Base-by-base conservation (phyloP, 2,113 vertebrate genomes). In the Mesoclemmys tuberculata region DNA sequence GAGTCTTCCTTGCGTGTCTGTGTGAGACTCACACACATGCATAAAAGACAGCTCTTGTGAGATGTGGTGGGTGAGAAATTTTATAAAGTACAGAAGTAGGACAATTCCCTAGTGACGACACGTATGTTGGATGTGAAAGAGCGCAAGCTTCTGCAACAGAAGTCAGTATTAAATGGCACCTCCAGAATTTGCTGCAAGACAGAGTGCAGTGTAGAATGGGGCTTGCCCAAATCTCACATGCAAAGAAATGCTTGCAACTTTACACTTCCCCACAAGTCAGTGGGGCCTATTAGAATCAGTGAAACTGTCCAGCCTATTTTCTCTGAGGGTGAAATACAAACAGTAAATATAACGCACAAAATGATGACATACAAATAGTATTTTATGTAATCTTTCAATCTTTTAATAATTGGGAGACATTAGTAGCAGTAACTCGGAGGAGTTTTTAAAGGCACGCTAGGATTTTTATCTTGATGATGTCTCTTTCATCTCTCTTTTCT, bases 371-470 rank as follows among this genome's bases (percentile, higher is more conserved):
- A 92, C 85, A 91, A 90, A 93, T 51, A 38, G 95, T 96, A 96
- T 97, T 97, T 96, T 97, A 96, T 96, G 86, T 89, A 89, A 92
- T 97, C 90, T 79, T 87, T 96, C 90, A 94, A 88, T 46, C 46
- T 96, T 92, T 94, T 92, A 96, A 96, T 96, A 96, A 93, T 88
- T 87, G 95, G 85, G 93, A 96, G 95, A 89, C 94, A 94, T 97
- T 85, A 84, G 94, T 95, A 92, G 94, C 94, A 35, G 29, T 96
- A 94, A 97, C 95, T 96, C 93, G 94, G 94, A 87, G 95, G 89
- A 94, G 94, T 85, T 90, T 85, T 84, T 41, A 90, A 87, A 85
- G 93, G 88, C 90, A 91, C 85, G 89, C 90, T 75, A n/a, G 9
- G 82, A 51, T 38, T 71, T 68, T 84, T 48, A 46, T 8, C 44